Evolutionary conservation across 2,797 vertebrate species (phyloP).

Genomic region (Anniella stebbinsi): DNA sequence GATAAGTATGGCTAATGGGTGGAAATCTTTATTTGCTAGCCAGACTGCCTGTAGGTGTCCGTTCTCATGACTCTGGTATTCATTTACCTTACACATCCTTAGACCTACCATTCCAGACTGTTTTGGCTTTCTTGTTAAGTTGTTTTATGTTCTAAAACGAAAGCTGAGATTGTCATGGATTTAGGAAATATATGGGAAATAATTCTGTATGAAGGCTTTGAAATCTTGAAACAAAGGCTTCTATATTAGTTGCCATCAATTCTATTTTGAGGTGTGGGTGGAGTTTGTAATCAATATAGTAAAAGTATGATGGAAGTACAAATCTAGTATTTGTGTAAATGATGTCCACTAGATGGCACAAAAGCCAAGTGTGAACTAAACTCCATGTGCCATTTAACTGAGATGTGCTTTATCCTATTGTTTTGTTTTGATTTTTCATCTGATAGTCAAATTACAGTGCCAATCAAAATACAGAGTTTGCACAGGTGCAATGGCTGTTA

Average conservation of each 20-base stretch:
- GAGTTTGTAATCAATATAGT: background rate
- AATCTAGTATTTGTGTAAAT: slow-evolving; percentile 19
- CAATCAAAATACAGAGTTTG: background rate
- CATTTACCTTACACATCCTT: background rate
- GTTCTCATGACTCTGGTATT: background rate
- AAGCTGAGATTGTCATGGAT: background rate
- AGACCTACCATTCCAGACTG: background rate
- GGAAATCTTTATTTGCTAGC: background rate
- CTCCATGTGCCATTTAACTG: fast-evolving
- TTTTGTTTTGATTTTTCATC: background rate
- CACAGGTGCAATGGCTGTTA: background rate
- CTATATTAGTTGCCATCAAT: background rate
- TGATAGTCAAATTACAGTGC: background rate
- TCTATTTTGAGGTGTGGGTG: background rate
- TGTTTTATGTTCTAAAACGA: background rate
- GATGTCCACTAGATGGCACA: slow-evolving; percentile 63
- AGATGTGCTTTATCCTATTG: background rate
- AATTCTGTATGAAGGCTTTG: background rate
- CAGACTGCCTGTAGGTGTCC: background rate
- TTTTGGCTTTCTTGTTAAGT: background rate
- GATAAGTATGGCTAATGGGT: background rate
- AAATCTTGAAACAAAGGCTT: background rate
- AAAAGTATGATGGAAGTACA: background rate
- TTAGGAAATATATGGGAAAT: background rate
- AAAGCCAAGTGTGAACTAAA: background rate